Evolutionary conservation across 1,140 invertebrate species (phyloP).

Genomic region (Aphis craccivora): DNA sequence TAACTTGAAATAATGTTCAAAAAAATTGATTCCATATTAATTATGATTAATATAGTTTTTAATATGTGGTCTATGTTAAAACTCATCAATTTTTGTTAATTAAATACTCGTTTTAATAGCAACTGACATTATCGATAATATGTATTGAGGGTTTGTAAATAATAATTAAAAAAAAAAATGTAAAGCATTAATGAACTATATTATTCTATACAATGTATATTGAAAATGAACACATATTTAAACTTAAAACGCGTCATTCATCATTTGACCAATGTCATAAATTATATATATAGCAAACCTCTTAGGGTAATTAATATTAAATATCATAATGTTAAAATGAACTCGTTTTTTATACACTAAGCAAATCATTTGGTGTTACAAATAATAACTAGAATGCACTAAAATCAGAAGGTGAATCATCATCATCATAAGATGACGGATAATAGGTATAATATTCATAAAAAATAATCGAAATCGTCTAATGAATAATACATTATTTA

Average conservation of each 20-base stretch:
- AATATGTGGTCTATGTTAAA: not conserved
- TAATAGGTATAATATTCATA: not conserved
- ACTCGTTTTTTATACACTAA: not conserved
- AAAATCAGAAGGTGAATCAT: not conserved
- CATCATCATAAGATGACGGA: not conserved
- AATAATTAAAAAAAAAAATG: not conserved
- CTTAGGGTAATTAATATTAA: not conserved
- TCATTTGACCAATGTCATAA: not conserved
- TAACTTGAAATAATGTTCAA: not conserved
- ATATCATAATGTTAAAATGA: not conserved
- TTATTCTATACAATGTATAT: not conserved
- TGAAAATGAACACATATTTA: not conserved
- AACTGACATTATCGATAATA: not conserved
- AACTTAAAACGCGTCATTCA: not conserved
- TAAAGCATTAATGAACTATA: not conserved
- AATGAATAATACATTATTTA: constrained; percentile 13
- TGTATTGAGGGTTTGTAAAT: not conserved
- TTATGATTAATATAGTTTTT: constrained; percentile 11
- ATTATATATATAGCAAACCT: not conserved
- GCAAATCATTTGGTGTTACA: not conserved
- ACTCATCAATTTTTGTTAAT: constrained; percentile 15
- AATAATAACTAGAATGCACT: not conserved
- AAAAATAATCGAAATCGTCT: not conserved
- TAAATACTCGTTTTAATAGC: not conserved
- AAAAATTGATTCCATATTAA: not conserved